phyloP scores from a whole-genome alignment of 2,888 invertebrate species.

The Drosophila koepferae region DNA sequence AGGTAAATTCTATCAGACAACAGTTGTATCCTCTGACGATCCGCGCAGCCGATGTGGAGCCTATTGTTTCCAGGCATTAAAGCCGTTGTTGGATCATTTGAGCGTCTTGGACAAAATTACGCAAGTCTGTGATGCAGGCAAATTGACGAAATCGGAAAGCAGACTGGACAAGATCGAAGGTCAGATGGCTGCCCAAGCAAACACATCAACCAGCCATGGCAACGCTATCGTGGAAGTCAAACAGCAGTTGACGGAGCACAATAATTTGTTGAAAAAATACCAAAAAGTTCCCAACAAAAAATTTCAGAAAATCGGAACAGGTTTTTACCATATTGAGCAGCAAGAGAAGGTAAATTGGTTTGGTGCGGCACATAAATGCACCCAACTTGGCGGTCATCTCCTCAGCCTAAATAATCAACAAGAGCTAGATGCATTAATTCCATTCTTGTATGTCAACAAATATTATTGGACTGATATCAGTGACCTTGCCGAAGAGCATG shows the following conservation, averaged over 20 bases:
- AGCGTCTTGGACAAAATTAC: neutral
- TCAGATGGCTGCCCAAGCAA: neutral
- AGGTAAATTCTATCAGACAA: neutral
- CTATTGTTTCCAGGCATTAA: neutral
- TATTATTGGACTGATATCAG: conserved; percentile 33
- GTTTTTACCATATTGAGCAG: conserved; percentile 10
- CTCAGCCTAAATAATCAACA: neutral
- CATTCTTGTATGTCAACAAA: neutral
- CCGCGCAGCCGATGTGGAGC: neutral
- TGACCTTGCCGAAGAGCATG: neutral
- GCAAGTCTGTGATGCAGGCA: neutral
- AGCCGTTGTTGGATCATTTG: neutral
- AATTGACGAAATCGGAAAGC: neutral
- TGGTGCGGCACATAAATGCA: conserved; percentile 1
- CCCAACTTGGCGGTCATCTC: neutral
- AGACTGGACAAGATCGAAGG: neutral
- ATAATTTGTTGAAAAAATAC: neutral
- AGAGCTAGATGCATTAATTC: conserved; percentile 19
- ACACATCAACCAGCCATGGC: neutral
- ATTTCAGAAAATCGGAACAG: conserved; percentile 9
- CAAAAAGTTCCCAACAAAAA: neutral
- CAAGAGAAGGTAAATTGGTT: neutral
- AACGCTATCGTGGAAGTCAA: neutral
- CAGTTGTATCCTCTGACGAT: neutral
- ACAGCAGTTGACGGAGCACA: conserved; percentile 1